phyloP scores from a whole-genome alignment of 2,888 invertebrate genomes.

The Choristoneura rosaceana region DNA sequence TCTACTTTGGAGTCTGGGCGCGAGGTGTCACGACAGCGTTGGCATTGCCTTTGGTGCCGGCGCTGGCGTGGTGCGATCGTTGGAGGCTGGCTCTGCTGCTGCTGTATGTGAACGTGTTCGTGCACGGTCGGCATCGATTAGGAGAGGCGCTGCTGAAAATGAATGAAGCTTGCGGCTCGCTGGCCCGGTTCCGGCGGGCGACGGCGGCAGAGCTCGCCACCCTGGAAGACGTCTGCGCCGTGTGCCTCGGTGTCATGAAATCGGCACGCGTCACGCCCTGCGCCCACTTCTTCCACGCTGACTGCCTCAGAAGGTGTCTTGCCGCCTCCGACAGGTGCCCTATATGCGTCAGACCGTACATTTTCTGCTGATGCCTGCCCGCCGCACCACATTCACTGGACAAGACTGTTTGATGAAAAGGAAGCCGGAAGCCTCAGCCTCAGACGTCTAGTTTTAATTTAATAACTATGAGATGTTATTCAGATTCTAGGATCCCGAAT shows the following conservation, averaged over 20 bases:
- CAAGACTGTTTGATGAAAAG: slow-evolving; percentile 63
- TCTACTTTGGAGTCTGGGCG: slow-evolving; percentile 89
- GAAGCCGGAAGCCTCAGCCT: slow-evolving; percentile 30
- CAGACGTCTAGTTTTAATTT: slow-evolving; percentile 6
- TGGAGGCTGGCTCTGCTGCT: slow-evolving; percentile 86
- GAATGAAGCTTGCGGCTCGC: slow-evolving; percentile 85
- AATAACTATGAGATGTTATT: slow-evolving; percentile 6
- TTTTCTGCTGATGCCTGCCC: slow-evolving; percentile 74
- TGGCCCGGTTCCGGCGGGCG: slow-evolving; percentile 88
- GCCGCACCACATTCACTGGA: slow-evolving; percentile 47
- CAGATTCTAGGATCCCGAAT: not conserved
- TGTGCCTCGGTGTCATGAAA: slow-evolving; percentile 89
- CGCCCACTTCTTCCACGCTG: slow-evolving; percentile 92
- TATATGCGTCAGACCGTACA: slow-evolving; percentile 89
- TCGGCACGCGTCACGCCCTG: slow-evolving; percentile 92
- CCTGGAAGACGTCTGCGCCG: slow-evolving; percentile 92
- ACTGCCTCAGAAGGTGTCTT: slow-evolving; percentile 90
- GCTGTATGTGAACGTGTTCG: slow-evolving; percentile 87
- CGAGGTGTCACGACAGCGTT: slow-evolving; percentile 85
- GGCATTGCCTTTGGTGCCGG: slow-evolving; percentile 85
- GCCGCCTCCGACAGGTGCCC: slow-evolving; percentile 89
- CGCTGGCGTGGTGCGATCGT: slow-evolving; percentile 84
- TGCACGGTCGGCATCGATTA: slow-evolving; percentile 87
- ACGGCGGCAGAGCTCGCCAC: slow-evolving; percentile 87
- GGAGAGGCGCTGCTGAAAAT: slow-evolving; percentile 84